Evolutionary conservation across 2,797 vertebrate genomes (phyloP), one percentile per base, ranked within the genome.

Genomic region (Pterois miles): DNA sequence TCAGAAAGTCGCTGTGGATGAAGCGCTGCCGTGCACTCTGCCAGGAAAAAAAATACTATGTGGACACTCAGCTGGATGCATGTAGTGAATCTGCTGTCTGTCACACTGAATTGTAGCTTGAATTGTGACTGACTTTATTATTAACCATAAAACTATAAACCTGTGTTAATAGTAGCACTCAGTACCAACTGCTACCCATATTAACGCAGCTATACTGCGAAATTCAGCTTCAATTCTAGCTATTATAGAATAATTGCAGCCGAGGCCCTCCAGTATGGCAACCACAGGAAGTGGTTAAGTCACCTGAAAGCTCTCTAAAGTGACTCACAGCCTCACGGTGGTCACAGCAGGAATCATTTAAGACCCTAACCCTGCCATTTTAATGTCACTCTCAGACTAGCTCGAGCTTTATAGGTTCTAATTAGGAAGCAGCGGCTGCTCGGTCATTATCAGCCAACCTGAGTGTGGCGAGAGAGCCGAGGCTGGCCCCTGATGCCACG

Each of bases 361-460:
- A 64, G 75, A 64, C 68, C 11, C 22, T 25, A 2, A 69, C 60
- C 6, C 14, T 23, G 38, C 4, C 31, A 38, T 57, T 62, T 65
- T 59, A 22, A 34, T 74, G 48, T 22, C 9, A 38, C 59, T 53
- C 52, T 66, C 36, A 0, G 52, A 66, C 29, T 11, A 14, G n/a
- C 46, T 50, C 0, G 11, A 57, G 65, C 65, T 78, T 76, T 18
- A 74, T 29, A 57, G 73, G 68, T 68, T 71, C 23, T 84, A 81
- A 86, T 89, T 87, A 87, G 62, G 53, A 77, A 53, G 75, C 73
- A 64, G 54, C 33, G 60, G 73, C 68, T 56, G 43, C 64, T 77
- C 22, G 22, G 73, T 66, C 56, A 40, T 83, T 66, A 78, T 69
- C 58, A 36, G 65, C 31, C 57, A 36, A 23, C 38, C 43, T 66